Evolutionary conservation across 2,888 invertebrate genomes (phyloP).

Genomic region (Pheosia gnoma): DNA sequence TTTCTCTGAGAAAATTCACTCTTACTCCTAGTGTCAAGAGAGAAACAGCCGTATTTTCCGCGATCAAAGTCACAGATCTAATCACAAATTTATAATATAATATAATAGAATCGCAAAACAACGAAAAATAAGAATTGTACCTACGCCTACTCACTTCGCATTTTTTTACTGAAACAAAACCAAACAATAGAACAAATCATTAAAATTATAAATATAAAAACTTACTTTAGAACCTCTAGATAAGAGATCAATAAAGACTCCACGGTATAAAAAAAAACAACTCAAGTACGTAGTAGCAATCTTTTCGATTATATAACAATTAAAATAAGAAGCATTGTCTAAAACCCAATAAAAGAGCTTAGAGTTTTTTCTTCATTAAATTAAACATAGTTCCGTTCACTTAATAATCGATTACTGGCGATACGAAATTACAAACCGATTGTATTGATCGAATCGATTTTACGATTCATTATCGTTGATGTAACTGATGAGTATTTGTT

Average conservation of each 20-base stretch:
- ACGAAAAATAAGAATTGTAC: too few species aligned
- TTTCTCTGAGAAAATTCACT: too few species aligned
- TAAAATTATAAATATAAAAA: too few species aligned
- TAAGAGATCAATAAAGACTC: conserved; percentile 1
- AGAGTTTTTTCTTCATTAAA: background rate
- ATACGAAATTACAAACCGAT: conserved; percentile 27
- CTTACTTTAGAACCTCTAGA: conserved; percentile 5
- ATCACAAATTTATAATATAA: too few species aligned
- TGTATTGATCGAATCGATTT: conserved; percentile 11
- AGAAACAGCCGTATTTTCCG: too few species aligned
- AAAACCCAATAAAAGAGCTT: conserved; percentile 11
- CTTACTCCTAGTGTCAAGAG: too few species aligned
- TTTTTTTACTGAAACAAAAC: background rate
- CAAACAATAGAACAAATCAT: background rate
- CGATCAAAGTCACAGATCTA: too few species aligned
- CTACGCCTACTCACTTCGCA: background rate
- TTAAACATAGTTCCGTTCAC: background rate
- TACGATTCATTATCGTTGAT: conserved; percentile 4
- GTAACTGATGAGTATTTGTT: background rate
- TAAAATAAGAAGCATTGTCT: conserved; percentile 1
- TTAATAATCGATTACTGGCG: conserved; percentile 17
- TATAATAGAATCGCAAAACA: too few species aligned
- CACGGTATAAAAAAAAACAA: background rate
- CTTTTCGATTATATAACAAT: conserved; percentile 16
- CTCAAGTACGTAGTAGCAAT: background rate